A percentile compares a stretch with the other conserved stretches of the same genome.
These are phyloP conservation scores for Agelas oroides DNA, from an alignment of 37 sponge, comb jelly and placozoan species.

Conservation along the genomic window DNA sequence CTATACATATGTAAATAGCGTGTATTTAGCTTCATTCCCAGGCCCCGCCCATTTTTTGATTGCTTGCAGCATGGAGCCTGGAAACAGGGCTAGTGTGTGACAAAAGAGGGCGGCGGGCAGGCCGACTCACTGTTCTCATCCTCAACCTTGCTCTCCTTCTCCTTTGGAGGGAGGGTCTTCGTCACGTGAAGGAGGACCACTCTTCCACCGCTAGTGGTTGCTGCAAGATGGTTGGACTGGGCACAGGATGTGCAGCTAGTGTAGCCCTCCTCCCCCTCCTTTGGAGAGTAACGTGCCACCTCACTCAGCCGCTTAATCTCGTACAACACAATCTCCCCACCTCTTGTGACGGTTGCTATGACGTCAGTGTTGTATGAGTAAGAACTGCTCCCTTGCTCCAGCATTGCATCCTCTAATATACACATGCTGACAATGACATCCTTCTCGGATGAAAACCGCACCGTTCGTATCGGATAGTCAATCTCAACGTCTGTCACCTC, in stretches of 20 bases:
- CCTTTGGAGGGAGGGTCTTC: no score
- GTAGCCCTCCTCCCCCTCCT: not conserved
- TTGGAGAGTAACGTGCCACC: not conserved
- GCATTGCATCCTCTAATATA: not conserved
- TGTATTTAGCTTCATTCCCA: no score
- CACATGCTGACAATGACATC: slow-evolving; percentile 14
- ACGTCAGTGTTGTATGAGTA: not conserved
- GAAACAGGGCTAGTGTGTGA: no score
- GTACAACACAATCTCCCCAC: slow-evolving; percentile 29
- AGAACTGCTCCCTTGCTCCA: not conserved
- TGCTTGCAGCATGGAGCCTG: no score
- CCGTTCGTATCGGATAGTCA: not conserved
- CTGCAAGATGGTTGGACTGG: slow-evolving; percentile 12
- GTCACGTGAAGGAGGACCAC: not conserved
- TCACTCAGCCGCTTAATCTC: not conserved
- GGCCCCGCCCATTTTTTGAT: no score
- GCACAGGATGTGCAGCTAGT: slow-evolving; percentile 15
- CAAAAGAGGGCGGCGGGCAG: no score
- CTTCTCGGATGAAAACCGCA: not conserved
- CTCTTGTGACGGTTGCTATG: slow-evolving; percentile 1
- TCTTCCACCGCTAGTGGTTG: not conserved
- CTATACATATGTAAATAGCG: no score
- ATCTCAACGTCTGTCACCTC: not conserved
- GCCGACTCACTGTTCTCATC: no score
- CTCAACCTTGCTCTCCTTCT: not conserved